Evolutionary conservation across 1,140 invertebrate species (phyloP), one percentile per base, ranked within the genome.

Genomic region (Trichonephila clavata): DNA sequence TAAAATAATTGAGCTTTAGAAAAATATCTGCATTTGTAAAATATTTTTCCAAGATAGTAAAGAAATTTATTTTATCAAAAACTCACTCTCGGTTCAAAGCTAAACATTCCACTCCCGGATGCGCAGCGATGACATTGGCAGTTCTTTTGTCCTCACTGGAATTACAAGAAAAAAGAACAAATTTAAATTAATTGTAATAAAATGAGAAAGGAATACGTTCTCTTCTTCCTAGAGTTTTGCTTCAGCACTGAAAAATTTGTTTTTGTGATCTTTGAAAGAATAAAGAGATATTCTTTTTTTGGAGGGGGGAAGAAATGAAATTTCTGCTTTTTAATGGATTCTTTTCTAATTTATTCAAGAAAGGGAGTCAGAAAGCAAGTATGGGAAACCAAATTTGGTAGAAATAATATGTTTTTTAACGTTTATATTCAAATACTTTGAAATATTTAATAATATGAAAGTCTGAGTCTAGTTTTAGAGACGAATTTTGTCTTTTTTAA

Each of bases 31-130:
- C 71, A 39, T 77, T 32, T 16, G 4, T 77, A 77, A 77, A 39
- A 77, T 32, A 77, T 18, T 77, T 16, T 20, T 32, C 5, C 7
- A 39, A 39, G 18, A 39, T 1, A 20, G 18, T 39, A 32, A 77
- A 77, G 16, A 77, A 39, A 32, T 6, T 32, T 6, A 39, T 32
- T 68, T 13, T 14, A 6, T 18, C 6, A 77, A 77, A 77, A 60
- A 95, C 95, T 95, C 95, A 97, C 97, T 97, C 97, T 96, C 98
- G 96, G 94, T 99, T 98, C 20, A 99, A 96, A 1, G 98, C 98
- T 8, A 99, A 96, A 95, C 98, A 99, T 95, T 99, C 98, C 0
- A 98, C 98, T 16, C 98, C 98, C 0, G 98, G 97, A 27, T 97
- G 97, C 95, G 98, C 96, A 0, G 98, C 98, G 71, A 98, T 97